These are phyloP conservation scores for Prionailurus bengalensis DNA, from an alignment of 2,113 vertebrate genomes.

Conservation along the genomic window DNA sequence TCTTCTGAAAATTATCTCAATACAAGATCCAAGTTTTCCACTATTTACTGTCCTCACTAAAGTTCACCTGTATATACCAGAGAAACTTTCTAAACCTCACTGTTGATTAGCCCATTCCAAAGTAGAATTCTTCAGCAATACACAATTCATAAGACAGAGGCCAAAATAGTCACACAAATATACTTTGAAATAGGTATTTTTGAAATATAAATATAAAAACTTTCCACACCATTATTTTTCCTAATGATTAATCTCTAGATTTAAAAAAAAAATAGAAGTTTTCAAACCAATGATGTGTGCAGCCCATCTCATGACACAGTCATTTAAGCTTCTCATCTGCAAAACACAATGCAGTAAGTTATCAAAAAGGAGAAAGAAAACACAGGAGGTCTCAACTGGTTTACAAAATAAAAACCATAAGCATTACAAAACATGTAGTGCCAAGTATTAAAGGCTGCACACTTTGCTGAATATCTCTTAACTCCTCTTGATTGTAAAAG, in stretches of 20 bases:
- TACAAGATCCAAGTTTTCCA: background rate
- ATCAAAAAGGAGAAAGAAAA: background rate
- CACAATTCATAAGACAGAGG: background rate
- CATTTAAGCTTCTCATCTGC: conserved; percentile 69
- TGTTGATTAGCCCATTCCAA: background rate
- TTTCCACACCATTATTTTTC: conserved; percentile 31
- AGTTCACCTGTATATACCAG: background rate
- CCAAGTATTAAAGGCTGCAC: background rate
- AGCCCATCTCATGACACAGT: background rate
- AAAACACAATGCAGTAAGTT: conserved; percentile 65
- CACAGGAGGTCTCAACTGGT: background rate
- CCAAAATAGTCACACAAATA: background rate
- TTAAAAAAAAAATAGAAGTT: background rate
- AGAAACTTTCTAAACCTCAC: background rate
- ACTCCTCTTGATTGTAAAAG: background rate
- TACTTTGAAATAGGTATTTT: background rate
- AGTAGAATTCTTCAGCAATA: conserved; percentile 17
- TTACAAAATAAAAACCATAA: background rate
- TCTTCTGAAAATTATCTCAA: conserved; percentile 7
- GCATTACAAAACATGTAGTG: background rate
- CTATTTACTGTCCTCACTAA: background rate
- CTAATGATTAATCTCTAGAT: background rate
- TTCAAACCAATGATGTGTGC: background rate
- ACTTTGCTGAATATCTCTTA: background rate
- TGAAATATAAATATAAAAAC: conserved; percentile 22